Conservation (phyloP, 2,888 invertebrate species). For the Rhamphomyia laevipes region DNA sequence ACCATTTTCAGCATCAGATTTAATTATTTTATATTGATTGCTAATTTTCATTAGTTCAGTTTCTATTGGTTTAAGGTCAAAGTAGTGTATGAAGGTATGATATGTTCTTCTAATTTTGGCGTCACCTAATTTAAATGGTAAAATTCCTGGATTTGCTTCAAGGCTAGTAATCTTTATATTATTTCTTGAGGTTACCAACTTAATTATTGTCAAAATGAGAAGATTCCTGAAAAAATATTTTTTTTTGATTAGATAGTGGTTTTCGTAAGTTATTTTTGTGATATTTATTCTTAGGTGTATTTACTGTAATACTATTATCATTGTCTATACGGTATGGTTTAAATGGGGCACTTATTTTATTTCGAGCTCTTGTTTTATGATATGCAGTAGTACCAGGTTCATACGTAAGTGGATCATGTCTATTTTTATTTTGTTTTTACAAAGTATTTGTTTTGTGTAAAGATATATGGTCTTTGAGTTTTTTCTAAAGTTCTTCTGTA, state of each 20-base stretch:
- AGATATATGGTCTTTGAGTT: no score
- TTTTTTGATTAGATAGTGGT: not conserved
- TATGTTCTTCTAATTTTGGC: not conserved
- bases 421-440: slow-evolving; percentile 6
- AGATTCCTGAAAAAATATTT: not conserved
- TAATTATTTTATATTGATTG: not conserved
- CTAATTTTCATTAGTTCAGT: not conserved
- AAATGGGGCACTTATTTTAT: slow-evolving; percentile 5
- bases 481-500: no score
- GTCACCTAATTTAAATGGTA: no score
- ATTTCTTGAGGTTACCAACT: not conserved
- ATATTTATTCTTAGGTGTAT: not conserved
- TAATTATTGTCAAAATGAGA: no score
- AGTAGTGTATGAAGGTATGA: not conserved
- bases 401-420: slow-evolving; percentile 3
- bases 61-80: not conserved
- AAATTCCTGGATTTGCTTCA: no score
- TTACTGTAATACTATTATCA: slow-evolving; percentile 3
- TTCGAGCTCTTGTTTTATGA: slow-evolving; percentile 5
- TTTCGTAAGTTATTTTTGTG: slow-evolving; percentile 7
- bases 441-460: not conserved
- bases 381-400: slow-evolving; percentile 2
- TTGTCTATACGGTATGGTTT: slow-evolving; percentile 2
- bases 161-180: not conserved
- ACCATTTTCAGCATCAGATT: not conserved